Percentiles rank a stretch among this genome's conserved stretches.
These are phyloP conservation scores for Drosophila subpulchrella DNA, from an alignment of 1,140 invertebrate species.

Conservation along the genomic window DNA sequence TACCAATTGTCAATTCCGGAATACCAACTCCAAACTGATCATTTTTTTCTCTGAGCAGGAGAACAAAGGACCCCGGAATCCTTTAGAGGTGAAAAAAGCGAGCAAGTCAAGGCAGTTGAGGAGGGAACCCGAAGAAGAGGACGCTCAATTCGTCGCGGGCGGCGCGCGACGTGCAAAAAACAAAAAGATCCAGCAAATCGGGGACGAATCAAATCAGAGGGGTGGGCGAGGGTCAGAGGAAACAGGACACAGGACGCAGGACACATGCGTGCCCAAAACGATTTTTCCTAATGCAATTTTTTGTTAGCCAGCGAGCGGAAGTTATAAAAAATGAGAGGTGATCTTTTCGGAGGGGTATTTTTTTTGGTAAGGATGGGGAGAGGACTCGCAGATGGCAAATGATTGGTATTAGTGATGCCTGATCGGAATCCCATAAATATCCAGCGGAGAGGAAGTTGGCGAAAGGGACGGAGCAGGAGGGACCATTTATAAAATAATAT, in stretches of 20 bases:
- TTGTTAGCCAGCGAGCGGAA: slow-evolving; percentile 42
- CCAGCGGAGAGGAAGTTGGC: neutral
- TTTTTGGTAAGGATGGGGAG: neutral
- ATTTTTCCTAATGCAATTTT: slow-evolving; percentile 56
- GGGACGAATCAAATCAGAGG: slow-evolving; percentile 10
- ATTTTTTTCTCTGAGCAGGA: neutral
- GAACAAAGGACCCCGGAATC: neutral
- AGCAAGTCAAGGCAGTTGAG: slow-evolving; percentile 10
- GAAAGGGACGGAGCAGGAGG: neutral
- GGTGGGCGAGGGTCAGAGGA: slow-evolving; percentile 5
- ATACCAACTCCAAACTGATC: too few species aligned
- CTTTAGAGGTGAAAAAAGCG: neutral
- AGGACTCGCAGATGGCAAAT: slow-evolving; percentile 37
- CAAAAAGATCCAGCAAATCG: slow-evolving; percentile 41
- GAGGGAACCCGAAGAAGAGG: neutral
- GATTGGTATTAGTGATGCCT: slow-evolving; percentile 36
- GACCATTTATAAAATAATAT: neutral
- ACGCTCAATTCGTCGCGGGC: slow-evolving; percentile 60
- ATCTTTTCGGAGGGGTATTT: neutral
- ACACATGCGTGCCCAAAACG: slow-evolving; percentile 56
- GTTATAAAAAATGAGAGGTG: slow-evolving; percentile 44
- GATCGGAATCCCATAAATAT: slow-evolving; percentile 33
- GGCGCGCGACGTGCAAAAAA: slow-evolving; percentile 71
- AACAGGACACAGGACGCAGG: slow-evolving; percentile 31
- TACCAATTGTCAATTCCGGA: too few species aligned